Conservation (phyloP, 2,113 vertebrate genomes). For the Parotia lawesii region DNA sequence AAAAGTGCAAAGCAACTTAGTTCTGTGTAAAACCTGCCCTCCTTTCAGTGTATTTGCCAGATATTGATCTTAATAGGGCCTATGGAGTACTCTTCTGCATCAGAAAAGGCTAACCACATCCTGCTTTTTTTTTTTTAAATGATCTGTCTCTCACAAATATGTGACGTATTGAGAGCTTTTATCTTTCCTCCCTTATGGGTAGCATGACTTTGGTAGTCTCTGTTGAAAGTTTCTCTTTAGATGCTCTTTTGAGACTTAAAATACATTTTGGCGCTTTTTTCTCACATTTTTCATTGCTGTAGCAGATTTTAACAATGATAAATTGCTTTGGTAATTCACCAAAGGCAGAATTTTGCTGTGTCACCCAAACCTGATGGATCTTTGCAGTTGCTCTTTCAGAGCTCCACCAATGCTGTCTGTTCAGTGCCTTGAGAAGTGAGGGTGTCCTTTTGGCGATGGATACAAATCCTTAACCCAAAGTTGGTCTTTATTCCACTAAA, state of each 20-base stretch:
- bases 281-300: background rate
- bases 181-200: background rate
- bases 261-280: background rate
- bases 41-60: background rate
- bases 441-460: background rate
- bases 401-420: background rate
- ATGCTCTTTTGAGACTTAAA: background rate
- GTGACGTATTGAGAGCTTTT: background rate
- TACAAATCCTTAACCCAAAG: background rate
- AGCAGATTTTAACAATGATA: background rate
- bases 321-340: background rate
- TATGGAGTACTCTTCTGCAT: background rate
- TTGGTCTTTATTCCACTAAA: background rate
- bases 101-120: background rate
- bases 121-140: background rate
- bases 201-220: background rate
- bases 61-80: background rate
- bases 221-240: background rate
- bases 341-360: background rate
- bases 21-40: background rate
- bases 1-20: background rate
- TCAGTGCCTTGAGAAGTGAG: background rate
- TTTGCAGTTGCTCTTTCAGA: background rate
- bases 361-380: background rate
- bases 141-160: background rate